phyloP scores from a whole-genome alignment of 2,113 vertebrate species.

The Oncorhynchus mykiss region DNA sequence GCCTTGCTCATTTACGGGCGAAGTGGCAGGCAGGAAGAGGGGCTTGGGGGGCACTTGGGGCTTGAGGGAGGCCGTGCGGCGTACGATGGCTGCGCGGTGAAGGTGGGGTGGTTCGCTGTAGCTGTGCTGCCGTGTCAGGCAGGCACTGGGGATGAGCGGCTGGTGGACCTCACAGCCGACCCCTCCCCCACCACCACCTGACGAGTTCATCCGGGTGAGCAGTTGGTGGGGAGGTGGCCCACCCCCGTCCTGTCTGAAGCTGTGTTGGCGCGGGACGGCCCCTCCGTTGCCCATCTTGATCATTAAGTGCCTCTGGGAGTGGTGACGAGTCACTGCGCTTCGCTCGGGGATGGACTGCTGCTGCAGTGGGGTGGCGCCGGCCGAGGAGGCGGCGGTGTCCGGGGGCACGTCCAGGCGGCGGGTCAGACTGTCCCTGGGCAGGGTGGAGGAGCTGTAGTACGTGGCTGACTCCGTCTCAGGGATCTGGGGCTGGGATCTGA shows the following conservation, averaged over 20 bases:
- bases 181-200: not conserved
- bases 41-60: constrained; percentile 72
- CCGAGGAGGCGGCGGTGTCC: constrained; percentile 37
- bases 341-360: constrained; percentile 52
- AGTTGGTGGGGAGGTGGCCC: constrained; percentile 29
- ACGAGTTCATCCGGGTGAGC: constrained; percentile 52
- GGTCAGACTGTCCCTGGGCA: constrained; percentile 66
- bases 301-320: constrained; percentile 68
- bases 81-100: constrained; percentile 54
- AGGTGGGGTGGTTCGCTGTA: constrained; percentile 68
- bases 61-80: constrained; percentile 74
- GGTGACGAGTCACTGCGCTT: constrained; percentile 36
- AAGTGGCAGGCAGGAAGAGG: constrained; percentile 68
- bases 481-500: constrained; percentile 48
- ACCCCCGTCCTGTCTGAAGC: constrained; percentile 64
- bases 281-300: constrained; percentile 66
- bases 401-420: constrained; percentile 68
- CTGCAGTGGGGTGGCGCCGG: constrained; percentile 37
- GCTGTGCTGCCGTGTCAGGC: constrained; percentile 77
- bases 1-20: constrained; percentile 33
- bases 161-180: constrained; percentile 24
- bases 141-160: constrained; percentile 31
- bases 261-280: constrained; percentile 66
- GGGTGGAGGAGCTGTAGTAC: constrained; percentile 65
- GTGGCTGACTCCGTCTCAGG: constrained; percentile 40